Percentiles rank a stretch among this genome's conserved stretches.
Conservation (phyloP, 1,140 invertebrate genomes). For the Tetramorium alpestre region DNA sequence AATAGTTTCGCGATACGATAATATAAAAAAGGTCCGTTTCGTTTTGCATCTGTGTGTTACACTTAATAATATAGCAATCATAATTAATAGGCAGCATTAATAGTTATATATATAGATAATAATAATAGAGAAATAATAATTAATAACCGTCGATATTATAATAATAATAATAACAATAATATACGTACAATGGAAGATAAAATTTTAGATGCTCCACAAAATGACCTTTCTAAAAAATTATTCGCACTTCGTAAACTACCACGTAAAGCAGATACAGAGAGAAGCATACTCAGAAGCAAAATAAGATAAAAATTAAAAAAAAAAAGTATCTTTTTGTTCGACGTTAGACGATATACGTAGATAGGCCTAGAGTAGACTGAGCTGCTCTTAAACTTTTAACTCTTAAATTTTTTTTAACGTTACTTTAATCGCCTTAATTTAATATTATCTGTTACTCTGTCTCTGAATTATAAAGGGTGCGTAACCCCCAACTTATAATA, state of each 20-base stretch:
- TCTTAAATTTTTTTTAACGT: slow-evolving; percentile 73
- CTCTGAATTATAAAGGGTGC: slow-evolving; percentile 56
- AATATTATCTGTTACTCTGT: slow-evolving; percentile 74
- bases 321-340: slow-evolving; percentile 41
- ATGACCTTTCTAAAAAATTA: slow-evolving; percentile 49
- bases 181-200: slow-evolving; percentile 42
- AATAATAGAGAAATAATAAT: slow-evolving; percentile 65
- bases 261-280: slow-evolving; percentile 55
- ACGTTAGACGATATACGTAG: slow-evolving; percentile 61
- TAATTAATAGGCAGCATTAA: slow-evolving; percentile 60
- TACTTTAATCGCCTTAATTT: slow-evolving; percentile 75
- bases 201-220: slow-evolving; percentile 59
- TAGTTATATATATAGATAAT: slow-evolving; percentile 60
- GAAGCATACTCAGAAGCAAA: slow-evolving; percentile 61
- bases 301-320: slow-evolving; percentile 61
- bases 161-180: slow-evolving; percentile 57
- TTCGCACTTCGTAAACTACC: slow-evolving; percentile 37
- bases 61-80: slow-evolving; percentile 66
- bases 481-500: slow-evolving; percentile 74
- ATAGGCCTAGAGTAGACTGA: slow-evolving; percentile 81
- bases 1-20: slow-evolving; percentile 4
- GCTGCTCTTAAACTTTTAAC: slow-evolving; percentile 78
- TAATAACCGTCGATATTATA: slow-evolving; percentile 46
- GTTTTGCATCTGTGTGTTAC: slow-evolving; percentile 30
- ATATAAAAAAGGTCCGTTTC: slow-evolving; percentile 51